These are phyloP conservation scores for Podarcis cretensis DNA, from an alignment of 2,113 vertebrate species.

Conservation along the genomic window DNA sequence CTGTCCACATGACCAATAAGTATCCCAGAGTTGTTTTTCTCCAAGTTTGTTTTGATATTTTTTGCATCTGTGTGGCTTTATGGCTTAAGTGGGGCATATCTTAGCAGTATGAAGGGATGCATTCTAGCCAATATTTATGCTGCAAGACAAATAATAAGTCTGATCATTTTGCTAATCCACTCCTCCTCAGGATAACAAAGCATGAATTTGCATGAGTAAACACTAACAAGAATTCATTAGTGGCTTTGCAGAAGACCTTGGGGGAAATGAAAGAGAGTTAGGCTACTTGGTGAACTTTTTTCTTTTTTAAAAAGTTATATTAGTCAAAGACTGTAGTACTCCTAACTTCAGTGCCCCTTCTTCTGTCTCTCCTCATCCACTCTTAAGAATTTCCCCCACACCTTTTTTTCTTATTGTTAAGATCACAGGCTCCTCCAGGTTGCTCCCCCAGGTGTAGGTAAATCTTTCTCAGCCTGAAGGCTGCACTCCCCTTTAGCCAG, in stretches of 20 bases:
- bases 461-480: no score
- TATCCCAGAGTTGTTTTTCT: background rate
- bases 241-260: slow-evolving; percentile 49
- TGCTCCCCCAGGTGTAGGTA: no score
- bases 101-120: slow-evolving; percentile 56
- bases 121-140: slow-evolving; percentile 46
- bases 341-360: no score
- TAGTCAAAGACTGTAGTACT: no score
- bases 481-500: no score
- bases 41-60: no score
- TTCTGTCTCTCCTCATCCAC: no score
- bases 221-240: slow-evolving; percentile 72
- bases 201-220: slow-evolving; percentile 66
- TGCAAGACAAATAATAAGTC: slow-evolving; percentile 64
- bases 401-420: no score
- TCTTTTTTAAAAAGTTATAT: no score
- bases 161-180: slow-evolving; percentile 64
- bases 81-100: slow-evolving; percentile 8
- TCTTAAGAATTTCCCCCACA: no score
- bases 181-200: slow-evolving; percentile 63
- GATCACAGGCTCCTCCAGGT: no score
- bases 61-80: background rate
- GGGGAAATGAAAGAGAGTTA: background rate
- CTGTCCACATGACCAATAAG: background rate
- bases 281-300: background rate